These are phyloP conservation scores for Aegypius monachus DNA, from an alignment of 2,113 vertebrate genomes.

Conservation along the genomic window DNA sequence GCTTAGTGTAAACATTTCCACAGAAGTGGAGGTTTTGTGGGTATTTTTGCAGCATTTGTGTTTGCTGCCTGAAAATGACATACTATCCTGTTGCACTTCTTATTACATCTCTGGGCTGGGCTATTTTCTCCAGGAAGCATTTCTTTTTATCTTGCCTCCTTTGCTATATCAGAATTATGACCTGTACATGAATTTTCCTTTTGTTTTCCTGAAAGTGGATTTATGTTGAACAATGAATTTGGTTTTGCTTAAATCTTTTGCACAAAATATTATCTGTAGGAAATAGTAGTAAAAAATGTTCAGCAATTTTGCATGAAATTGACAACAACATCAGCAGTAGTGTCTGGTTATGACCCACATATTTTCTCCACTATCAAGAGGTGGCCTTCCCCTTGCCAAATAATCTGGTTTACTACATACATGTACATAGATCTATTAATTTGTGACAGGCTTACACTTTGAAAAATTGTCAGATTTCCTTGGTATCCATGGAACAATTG, in stretches of 20 bases:
- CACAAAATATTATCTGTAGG: background rate
- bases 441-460: background rate
- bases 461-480: background rate
- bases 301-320: background rate
- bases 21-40: background rate
- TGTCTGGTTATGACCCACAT: background rate
- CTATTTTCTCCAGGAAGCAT: background rate
- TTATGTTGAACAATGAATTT: background rate
- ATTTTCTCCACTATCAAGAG: background rate
- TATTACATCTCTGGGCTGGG: background rate
- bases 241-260: background rate
- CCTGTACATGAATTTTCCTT: background rate
- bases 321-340: background rate
- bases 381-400: background rate
- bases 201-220: background rate
- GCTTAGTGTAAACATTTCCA: background rate
- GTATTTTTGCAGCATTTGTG: background rate
- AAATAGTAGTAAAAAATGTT: background rate
- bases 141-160: background rate
- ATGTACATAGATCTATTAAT: accelerated
- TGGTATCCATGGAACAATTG: background rate
- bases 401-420: background rate
- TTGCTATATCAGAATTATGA: background rate
- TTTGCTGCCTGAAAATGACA: background rate
- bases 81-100: background rate